phyloP scores from a whole-genome alignment of 2,888 invertebrate genomes.

The Boloria selene region DNA sequence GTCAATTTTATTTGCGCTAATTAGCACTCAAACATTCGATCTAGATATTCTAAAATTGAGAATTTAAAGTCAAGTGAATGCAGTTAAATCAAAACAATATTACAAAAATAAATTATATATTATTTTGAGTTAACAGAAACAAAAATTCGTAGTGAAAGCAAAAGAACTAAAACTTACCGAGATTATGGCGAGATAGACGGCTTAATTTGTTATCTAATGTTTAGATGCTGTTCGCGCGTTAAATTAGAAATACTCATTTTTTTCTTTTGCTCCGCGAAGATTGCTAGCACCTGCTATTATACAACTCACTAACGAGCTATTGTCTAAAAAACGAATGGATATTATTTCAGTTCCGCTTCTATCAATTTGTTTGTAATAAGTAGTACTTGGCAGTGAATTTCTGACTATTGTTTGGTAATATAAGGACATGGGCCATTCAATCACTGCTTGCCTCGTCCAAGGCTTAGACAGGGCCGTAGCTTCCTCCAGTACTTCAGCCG shows the following conservation, averaged over 20 bases:
- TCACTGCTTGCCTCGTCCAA: constrained; percentile 67
- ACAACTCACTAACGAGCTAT: constrained; percentile 55
- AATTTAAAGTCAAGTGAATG: constrained; percentile 43
- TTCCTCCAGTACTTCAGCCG: constrained; percentile 67
- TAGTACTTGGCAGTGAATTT: constrained; percentile 41
- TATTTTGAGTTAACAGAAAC: constrained; percentile 10
- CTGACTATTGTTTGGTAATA: constrained; percentile 45
- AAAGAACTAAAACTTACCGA: not conserved
- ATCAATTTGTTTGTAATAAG: constrained; percentile 46
- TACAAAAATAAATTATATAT: constrained; percentile 11
- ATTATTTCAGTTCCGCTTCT: constrained; percentile 64
- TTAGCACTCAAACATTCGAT: constrained; percentile 40
- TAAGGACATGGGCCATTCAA: constrained; percentile 43
- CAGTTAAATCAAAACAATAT: constrained; percentile 40
- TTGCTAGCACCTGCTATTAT: constrained; percentile 45
- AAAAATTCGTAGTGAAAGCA: not conserved
- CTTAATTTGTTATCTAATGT: constrained; percentile 44
- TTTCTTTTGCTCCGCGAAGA: constrained; percentile 39
- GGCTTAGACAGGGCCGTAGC: constrained; percentile 68
- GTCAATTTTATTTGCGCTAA: constrained; percentile 33
- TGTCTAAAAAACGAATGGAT: constrained; percentile 54
- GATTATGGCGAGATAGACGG: constrained; percentile 27
- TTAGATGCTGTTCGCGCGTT: constrained; percentile 44
- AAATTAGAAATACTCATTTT: constrained; percentile 43
- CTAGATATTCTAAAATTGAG: constrained; percentile 48